Base-by-base conservation (phyloP, 2,888 invertebrate species). In the Nephrocerus scutellatus region DNA sequence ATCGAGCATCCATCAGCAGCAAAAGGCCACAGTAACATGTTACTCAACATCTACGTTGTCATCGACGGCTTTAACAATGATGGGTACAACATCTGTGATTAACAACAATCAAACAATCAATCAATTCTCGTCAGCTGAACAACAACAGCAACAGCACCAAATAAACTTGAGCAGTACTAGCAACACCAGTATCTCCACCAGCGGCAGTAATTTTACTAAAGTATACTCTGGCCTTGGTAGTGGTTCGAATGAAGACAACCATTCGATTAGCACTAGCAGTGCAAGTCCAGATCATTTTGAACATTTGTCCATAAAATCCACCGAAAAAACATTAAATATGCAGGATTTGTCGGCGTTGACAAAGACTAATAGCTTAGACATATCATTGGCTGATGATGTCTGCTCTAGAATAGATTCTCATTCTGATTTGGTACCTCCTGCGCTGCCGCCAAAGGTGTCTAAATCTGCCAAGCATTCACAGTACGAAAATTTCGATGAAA, bases 401-500 rank as follows among this genome's bases (percentile, higher is more conserved):
- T 51, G 45, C 25, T 38, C 45, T 4, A n/a, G n/a, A n/a, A 18
- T 38, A 18, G 41, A 46, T 9, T 39, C 46, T 18, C 33, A 45
- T 30, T 37, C 44, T 21, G 44, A 53, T 14, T 44, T 57, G 36
- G 21, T 54, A 44, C 78, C 78, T 53, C 79, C 78, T n/a, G 77
- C 76, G 54, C 63, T 77, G 60, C 78, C 78, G 30, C 74, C 71
- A 36, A 77, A 78, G 69, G 73, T 72, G 48, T 68, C 70, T 52
- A 72, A 73, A 54, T 77, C 79, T 43, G 67, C 79, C 31, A 73
- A 77, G 43, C 73, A 77, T 28, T 82, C 82, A 22, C 80, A 81
- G 41, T 82, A 83, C 58, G 84, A 84, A 66, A 82, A 83, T 59
- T 76, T 82, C 28, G 74, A 75, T 47, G 74, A 73, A 51, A 60